Evolutionary conservation across 2,113 vertebrate species (phyloP), one percentile per base, ranked within the genome.

Genomic region (Trematocara unimaculatum): DNA sequence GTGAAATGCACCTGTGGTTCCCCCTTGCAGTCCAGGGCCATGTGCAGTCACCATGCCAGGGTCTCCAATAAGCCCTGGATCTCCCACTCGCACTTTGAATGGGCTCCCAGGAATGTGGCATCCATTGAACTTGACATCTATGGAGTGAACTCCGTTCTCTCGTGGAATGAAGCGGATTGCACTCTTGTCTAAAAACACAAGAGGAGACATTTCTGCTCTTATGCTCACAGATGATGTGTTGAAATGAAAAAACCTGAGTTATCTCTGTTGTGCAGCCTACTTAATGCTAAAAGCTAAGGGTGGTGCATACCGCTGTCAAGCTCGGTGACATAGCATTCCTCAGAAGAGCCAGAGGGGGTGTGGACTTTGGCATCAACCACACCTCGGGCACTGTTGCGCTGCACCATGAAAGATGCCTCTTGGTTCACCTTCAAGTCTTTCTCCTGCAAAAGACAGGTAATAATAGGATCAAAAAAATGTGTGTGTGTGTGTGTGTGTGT

Each of bases 81-180:
- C 98, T n/a, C 98, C 98, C 9, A 99, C 98, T 0, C 98, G 97
- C 82, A 99, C 98, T 77, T 98, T 98, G 92, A 99, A 99, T 87
- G 98, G 98, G 89, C 98, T 99, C 23, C 98, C 98, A 0, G 98
- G 98, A 86, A 99, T 98, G 51, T 99, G 98, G 83, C 97, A 97
- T 5, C 98, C 98, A 0, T 98, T 99, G 94, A 99, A 99, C 95
- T 97, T 98, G 89, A 99, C 98, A 29, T 99, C 98, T 14, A 99
- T 99, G 79, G 98, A 97, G 95, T 99, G 98, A 33, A 99, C 97
- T 0, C 98, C 98, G 2, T 99, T 99, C 95, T 99, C 98, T 0
- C 97, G 97, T 2, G 98, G 98, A 93, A 99, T 98, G 96, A 99
- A 99, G 85, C 97, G 97, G 85, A 99, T 98, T 1, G 97, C 95